Percentiles rank a stretch among this genome's conserved stretches.
Evolutionary conservation across 2,113 vertebrate species (phyloP).

Genomic region (Entomyzon cyanotis): DNA sequence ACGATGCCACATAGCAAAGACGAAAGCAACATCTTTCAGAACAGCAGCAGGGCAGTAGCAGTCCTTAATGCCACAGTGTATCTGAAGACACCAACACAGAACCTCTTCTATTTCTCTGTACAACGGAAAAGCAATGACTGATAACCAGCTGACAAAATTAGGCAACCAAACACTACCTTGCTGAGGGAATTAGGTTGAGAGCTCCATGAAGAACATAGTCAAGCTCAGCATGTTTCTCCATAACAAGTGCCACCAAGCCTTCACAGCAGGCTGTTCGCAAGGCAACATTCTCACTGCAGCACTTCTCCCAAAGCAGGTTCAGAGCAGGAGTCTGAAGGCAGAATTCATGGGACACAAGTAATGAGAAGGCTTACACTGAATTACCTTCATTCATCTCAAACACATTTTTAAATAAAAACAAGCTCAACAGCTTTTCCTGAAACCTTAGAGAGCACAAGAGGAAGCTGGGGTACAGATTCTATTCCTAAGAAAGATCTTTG

Average conservation of each 20-base stretch:
- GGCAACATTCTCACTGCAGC: conserved; percentile 80
- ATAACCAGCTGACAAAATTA: background rate
- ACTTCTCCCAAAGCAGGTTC: conserved; percentile 91
- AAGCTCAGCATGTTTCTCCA: conserved; percentile 87
- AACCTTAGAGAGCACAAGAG: background rate
- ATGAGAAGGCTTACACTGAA: background rate
- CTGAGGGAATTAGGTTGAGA: conserved; percentile 90
- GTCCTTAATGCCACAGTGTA: background rate
- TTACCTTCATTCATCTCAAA: background rate
- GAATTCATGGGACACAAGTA: background rate
- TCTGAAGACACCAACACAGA: background rate
- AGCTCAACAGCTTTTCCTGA: background rate
- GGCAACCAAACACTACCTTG: conserved; percentile 77
- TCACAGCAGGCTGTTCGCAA: conserved; percentile 88
- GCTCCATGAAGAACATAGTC: conserved; percentile 82
- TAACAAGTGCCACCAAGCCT: conserved; percentile 86
- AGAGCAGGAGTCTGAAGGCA: conserved; percentile 83
- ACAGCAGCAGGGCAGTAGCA: background rate
- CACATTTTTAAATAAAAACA: background rate
- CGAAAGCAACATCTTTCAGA: background rate
- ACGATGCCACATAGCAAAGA: background rate
- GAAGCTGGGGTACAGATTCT: background rate
- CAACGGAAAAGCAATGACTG: background rate
- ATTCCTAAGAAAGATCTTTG: background rate
- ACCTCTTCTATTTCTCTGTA: background rate